phyloP scores from a whole-genome alignment of 2,888 invertebrate species.

The Monoplex corrugatus region DNA sequence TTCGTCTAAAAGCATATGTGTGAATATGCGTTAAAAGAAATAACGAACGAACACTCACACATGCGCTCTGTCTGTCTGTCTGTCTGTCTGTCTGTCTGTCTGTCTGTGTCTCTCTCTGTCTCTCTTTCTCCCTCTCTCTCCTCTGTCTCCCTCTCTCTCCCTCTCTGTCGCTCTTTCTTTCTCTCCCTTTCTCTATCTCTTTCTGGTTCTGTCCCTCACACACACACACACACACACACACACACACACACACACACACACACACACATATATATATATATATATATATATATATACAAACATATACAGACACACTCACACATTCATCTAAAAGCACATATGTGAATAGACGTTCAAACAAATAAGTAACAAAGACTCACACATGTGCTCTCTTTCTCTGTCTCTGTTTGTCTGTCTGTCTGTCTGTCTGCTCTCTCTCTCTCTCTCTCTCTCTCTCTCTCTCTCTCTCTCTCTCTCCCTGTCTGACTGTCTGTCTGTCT shows the following conservation, averaged over 20 bases:
- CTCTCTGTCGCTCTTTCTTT: no score
- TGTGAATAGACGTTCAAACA: background rate
- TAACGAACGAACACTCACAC: background rate
- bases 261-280: background rate
- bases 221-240: background rate
- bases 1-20: background rate
- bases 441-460: background rate
- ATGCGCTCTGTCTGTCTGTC: background rate
- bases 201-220: no score
- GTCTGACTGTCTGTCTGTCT: background rate
- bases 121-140: no score
- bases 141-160: no score
- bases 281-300: background rate
- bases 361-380: background rate
- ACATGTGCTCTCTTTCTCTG: background rate
- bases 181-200: no score
- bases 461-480: background rate
- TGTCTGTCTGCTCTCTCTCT: background rate
- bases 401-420: background rate
- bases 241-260: background rate
- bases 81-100: background rate
- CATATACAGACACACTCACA: conserved; percentile 12
- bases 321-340: background rate
- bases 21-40: background rate
- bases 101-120: conserved; percentile 20